A percentile compares a stretch with the other conserved stretches of the same genome.
Conservation (phyloP, 2,113 vertebrate genomes). For the Oxygymnocypris stewartii region DNA sequence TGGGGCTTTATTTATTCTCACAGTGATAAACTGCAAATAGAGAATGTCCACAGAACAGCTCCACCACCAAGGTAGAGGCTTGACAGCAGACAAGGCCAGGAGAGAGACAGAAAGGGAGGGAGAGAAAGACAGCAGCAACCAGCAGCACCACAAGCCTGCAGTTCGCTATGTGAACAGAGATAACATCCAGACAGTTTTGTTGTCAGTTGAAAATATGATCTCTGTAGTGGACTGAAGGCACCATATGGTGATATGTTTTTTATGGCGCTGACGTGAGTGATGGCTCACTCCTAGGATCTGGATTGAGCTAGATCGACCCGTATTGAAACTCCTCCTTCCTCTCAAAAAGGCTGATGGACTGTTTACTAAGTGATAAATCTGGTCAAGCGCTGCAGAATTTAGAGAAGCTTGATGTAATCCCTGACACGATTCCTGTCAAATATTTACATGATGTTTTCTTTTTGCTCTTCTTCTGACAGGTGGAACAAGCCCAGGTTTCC, state of each 20-base stretch:
- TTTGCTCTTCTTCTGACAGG: slow-evolving; percentile 64
- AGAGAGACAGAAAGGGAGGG: slow-evolving; percentile 35
- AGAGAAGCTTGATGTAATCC: slow-evolving; percentile 37
- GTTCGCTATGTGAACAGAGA: slow-evolving; percentile 62
- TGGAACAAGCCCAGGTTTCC: slow-evolving; percentile 86
- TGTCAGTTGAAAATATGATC: slow-evolving; percentile 76
- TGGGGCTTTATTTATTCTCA: slow-evolving; percentile 64
- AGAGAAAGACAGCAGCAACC: slow-evolving; percentile 5
- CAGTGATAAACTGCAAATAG: slow-evolving; percentile 73
- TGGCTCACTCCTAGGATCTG: slow-evolving; percentile 72
- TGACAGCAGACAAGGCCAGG: slow-evolving; percentile 68
- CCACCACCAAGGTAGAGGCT: slow-evolving; percentile 60
- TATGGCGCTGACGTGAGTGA: slow-evolving; percentile 74
- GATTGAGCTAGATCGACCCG: slow-evolving; percentile 74
- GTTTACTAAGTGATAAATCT: slow-evolving; percentile 49
- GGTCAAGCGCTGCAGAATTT: slow-evolving; percentile 43
- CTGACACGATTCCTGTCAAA: slow-evolving; percentile 30
- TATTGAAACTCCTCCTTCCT: slow-evolving; percentile 60
- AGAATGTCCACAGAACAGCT: slow-evolving; percentile 66
- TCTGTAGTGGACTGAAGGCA: slow-evolving; percentile 75
- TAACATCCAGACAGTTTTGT: slow-evolving; percentile 72
- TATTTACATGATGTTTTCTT: slow-evolving; percentile 37
- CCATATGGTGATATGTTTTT: slow-evolving; percentile 76
- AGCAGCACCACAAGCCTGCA: slow-evolving; percentile 43
- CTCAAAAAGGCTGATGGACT: slow-evolving; percentile 47